Conservation (phyloP, 2,888 invertebrate genomes). For the Chrysomela aeneicollis region DNA sequence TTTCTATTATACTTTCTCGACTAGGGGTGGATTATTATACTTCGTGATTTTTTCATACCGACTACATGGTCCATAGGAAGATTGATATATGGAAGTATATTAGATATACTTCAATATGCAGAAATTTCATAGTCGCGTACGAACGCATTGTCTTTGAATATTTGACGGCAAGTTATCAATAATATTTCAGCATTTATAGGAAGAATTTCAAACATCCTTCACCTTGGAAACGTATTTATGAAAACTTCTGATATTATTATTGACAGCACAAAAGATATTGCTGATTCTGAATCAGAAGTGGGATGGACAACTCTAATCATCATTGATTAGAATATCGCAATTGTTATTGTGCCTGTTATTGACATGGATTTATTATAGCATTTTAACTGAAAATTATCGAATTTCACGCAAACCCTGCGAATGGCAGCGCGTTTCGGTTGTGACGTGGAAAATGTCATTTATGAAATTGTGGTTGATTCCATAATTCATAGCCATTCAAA, state of each 20-base stretch:
- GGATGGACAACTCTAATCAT: background rate
- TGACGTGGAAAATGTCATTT: constrained; percentile 50
- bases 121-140: too few species aligned
- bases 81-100: background rate
- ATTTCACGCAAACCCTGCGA: background rate
- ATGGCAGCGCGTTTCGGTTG: constrained; percentile 23
- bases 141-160: too few species aligned
- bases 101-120: too few species aligned
- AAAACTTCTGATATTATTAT: too few species aligned
- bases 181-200: too few species aligned
- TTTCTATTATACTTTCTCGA: constrained; percentile 48
- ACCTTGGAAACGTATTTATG: too few species aligned
- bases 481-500: constrained; percentile 49
- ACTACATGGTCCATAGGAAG: constrained; percentile 8
- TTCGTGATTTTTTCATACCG: constrained; percentile 46
- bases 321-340: background rate
- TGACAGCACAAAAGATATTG: too few species aligned
- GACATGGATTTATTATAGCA: background rate
- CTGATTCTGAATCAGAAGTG: background rate
- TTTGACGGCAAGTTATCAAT: too few species aligned
- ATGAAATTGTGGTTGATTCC: constrained; percentile 50
- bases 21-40: constrained; percentile 54
- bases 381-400: background rate
- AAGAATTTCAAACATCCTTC: too few species aligned
- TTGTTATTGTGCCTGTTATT: background rate